Evolutionary conservation across 2,888 invertebrate species (phyloP), one percentile per base, ranked within the genome.

Genomic region (Dione vanillae): DNA sequence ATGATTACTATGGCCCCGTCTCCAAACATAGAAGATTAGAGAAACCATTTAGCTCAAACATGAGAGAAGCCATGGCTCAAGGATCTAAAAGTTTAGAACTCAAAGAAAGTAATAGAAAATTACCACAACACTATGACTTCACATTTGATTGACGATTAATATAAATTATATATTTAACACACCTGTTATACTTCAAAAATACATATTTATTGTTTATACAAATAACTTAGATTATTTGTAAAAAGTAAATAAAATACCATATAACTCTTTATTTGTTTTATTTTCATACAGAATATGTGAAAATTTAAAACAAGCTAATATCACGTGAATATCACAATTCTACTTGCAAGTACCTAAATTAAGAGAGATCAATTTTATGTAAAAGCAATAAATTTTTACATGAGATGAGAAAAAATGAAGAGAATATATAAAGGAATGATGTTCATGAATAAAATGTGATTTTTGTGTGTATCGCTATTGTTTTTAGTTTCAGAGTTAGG

Each of bases 1-100:
- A 94, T 78, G 95, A 96, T 40, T 95, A 96, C 81, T 95, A 94
- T 78, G 95, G 95, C 0, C 94, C 94, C 10, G 78, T 83, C 41
- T 77, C 87, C 7, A 92, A 91, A 75, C 82, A 86, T 37, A 75
- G 77, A 8, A 90, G 79, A 74, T 72, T 81, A 45, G 78, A 85
- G 59, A 88, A 85, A 75, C 91, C 91, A n/a, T 92, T 92, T 73
- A 78, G 84, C 41, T 91, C 88, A 6, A 89, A 90, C 79, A 85
- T 91, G 35, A 83, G 82, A 76, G 94, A 91, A 84, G 91, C 93
- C 1, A 93, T 85, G 76, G 90, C 82, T 5, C 92, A 92, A 79
- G 94, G 94, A 16, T 76, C 87, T 1, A 90, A 90, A 77, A 92
- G 89, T 68, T 83, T 94, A 72, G 88, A 92, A 82, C 67, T 82